These are phyloP conservation scores for Amphilophus citrinellus DNA, from an alignment of 2,113 vertebrate species.

Conservation along the genomic window DNA sequence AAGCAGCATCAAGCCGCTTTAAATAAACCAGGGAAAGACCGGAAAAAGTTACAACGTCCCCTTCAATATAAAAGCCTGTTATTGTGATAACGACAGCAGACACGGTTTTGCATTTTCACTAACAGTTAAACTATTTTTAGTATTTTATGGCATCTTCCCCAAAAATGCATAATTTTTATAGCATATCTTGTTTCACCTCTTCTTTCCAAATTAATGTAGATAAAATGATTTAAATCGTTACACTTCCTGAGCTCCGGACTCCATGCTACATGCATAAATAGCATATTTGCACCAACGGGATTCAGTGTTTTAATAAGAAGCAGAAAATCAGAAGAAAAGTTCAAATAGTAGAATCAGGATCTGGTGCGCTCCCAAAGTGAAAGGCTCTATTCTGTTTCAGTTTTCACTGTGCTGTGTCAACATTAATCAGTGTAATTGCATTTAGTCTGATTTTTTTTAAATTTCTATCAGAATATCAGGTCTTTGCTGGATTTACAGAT, in stretches of 20 bases:
- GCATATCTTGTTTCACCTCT: too few relatives aligned
- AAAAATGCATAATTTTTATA: too few relatives aligned
- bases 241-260: too few relatives aligned
- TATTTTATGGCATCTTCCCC: not conserved
- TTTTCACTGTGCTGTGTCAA: too few relatives aligned
- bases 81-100: not conserved
- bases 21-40: not conserved
- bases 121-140: not conserved
- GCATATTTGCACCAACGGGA: too few relatives aligned
- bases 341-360: not conserved
- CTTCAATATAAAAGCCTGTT: slow-evolving; percentile 47
- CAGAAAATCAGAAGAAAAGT: not conserved
- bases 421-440: not conserved
- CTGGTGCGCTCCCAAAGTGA: not conserved
- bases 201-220: too few relatives aligned
- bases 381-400: not conserved
- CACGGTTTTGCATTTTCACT: not conserved
- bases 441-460: not conserved
- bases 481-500: too few relatives aligned
- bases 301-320: not conserved
- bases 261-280: not conserved
- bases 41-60: not conserved
- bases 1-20: slow-evolving; percentile 4
- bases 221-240: too few relatives aligned
- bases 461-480: not conserved